Percentiles rank a stretch among this genome's conserved stretches.
Conservation (phyloP, 2,888 invertebrate genomes). For the Eupsilia transversa region DNA sequence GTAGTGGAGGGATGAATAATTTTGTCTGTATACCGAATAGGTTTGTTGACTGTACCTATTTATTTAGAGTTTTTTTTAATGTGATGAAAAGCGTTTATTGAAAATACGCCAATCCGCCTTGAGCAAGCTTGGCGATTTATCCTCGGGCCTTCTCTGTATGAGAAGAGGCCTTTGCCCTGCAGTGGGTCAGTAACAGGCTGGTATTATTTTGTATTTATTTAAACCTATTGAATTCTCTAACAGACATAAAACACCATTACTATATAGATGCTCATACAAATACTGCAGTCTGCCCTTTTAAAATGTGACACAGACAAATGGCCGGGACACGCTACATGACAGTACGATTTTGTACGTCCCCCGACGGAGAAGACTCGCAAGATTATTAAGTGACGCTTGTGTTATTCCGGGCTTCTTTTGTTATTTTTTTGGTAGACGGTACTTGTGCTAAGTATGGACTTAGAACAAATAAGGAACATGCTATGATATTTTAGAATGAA, state of each 20-base stretch:
- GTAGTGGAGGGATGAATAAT: no score
- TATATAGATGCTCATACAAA: constrained; percentile 33
- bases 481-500: not conserved
- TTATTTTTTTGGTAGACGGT: constrained; percentile 34
- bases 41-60: no score
- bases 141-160: not conserved
- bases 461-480: constrained; percentile 3
- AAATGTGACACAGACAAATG: constrained; percentile 68
- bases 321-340: constrained; percentile 62
- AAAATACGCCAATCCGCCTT: not conserved
- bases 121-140: not conserved
- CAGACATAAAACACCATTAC: constrained; percentile 30
- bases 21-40: no score
- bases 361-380: constrained; percentile 39
- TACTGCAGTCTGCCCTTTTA: constrained; percentile 64
- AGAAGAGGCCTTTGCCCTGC: not conserved
- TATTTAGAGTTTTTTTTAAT: no score
- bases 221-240: not conserved
- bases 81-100: no score
- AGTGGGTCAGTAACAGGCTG: not conserved
- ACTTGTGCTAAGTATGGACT: constrained; percentile 10
- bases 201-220: not conserved
- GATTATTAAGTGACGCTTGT: constrained; percentile 62
- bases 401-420: constrained; percentile 48
- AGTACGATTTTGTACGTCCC: constrained; percentile 62